These are phyloP conservation scores for Cepphus grylle DNA, from an alignment of 2,113 vertebrate species.

Conservation along the genomic window DNA sequence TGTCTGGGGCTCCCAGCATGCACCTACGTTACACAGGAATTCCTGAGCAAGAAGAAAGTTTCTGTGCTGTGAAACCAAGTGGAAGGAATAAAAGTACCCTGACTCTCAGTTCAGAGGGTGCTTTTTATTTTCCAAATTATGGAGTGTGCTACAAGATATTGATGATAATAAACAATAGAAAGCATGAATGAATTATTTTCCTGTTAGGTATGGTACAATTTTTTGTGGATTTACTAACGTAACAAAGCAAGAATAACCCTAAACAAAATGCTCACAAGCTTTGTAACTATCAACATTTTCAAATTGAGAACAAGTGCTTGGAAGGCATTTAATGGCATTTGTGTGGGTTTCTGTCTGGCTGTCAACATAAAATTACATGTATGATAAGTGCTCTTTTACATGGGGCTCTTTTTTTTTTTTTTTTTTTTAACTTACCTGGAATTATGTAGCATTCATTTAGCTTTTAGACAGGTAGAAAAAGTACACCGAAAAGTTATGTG, in stretches of 20 bases:
- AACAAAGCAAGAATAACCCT: neutral
- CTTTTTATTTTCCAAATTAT: neutral
- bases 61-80: neutral
- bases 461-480: neutral
- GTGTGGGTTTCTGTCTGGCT: neutral
- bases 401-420: accelerated
- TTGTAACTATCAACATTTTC: neutral
- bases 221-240: neutral
- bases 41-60: neutral
- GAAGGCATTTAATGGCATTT: neutral
- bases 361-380: neutral
- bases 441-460: neutral
- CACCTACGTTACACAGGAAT: neutral
- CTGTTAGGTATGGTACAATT: neutral
- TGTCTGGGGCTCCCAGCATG: neutral
- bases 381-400: neutral
- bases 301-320: neutral
- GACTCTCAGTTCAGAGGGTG: neutral
- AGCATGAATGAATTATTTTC: neutral
- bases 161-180: neutral
- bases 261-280: neutral
- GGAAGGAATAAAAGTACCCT: neutral
- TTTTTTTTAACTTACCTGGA: neutral
- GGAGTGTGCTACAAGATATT: neutral
- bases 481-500: neutral